Conservation (phyloP, 2,888 invertebrate species). For the Dusona sp. region DNA sequence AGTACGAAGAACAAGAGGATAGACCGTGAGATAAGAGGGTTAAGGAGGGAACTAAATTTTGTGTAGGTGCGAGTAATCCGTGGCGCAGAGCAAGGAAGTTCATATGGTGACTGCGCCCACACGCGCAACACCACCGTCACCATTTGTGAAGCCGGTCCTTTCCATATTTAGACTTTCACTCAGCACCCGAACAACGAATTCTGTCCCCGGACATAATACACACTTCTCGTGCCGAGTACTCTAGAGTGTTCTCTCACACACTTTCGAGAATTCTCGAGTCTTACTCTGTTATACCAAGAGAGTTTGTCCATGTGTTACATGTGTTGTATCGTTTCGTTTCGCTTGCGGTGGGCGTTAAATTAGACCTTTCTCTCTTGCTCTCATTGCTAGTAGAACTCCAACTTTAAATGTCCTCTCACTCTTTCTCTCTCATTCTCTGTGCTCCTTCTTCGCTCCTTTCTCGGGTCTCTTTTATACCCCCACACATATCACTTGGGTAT, state of each 20-base stretch:
- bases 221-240: slow-evolving; percentile 6
- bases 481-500: slow-evolving; percentile 17
- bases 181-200: slow-evolving; percentile 43
- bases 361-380: slow-evolving; percentile 44
- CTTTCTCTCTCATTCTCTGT: not conserved
- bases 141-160: slow-evolving; percentile 50
- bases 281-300: slow-evolving; percentile 13
- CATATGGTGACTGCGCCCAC: slow-evolving; percentile 40
- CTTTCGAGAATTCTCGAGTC: slow-evolving; percentile 21
- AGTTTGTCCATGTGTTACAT: slow-evolving; percentile 8
- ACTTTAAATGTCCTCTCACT: slow-evolving; percentile 7
- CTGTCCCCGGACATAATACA: not conserved
- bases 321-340: slow-evolving; percentile 41
- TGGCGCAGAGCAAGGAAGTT: slow-evolving; percentile 34
- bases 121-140: slow-evolving; percentile 22
- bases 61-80: slow-evolving; percentile 54
- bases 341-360: slow-evolving; percentile 64
- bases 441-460: slow-evolving; percentile 51
- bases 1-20: not conserved
- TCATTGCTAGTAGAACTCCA: not conserved
- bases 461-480: slow-evolving; percentile 31
- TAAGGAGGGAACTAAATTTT: slow-evolving; percentile 13
- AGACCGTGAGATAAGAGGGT: not conserved
- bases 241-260: slow-evolving; percentile 18
- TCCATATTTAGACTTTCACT: slow-evolving; percentile 64